Conservation (phyloP, 92 coral and sea anemone species). For the Epizoanthus ramosus region DNA sequence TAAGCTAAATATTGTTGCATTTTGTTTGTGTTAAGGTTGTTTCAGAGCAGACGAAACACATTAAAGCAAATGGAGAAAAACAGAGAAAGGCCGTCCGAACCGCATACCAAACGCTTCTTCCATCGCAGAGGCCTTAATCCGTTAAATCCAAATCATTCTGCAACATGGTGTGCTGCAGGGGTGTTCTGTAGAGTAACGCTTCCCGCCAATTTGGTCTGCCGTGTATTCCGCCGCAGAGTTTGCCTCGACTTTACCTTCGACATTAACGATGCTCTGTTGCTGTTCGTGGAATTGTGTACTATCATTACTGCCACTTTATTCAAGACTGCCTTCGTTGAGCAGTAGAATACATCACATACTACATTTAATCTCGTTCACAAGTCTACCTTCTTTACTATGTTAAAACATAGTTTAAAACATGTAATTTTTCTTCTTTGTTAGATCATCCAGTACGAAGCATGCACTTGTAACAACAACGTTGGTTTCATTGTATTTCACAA, state of each 20-base stretch:
- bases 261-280: background rate
- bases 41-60: constrained; percentile 76
- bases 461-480: too few relatives aligned
- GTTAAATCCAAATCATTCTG: background rate
- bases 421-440: too few relatives aligned
- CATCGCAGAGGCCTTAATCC: constrained; percentile 52
- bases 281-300: background rate
- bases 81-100: constrained; percentile 85
- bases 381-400: background rate
- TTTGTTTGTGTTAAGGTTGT: constrained; percentile 50
- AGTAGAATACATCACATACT: background rate
- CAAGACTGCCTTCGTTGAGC: background rate
- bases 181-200: background rate
- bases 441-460: too few relatives aligned
- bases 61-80: constrained; percentile 89
- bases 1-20: background rate
- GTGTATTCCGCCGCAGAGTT: background rate
- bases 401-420: too few relatives aligned
- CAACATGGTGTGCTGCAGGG: too few relatives aligned
- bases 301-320: background rate
- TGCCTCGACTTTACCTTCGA: background rate
- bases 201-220: background rate
- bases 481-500: too few relatives aligned
- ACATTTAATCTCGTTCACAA: background rate
- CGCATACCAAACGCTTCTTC: constrained; percentile 82